Conservation (phyloP, 2,797 vertebrate species). For the Rhinophrynus dorsalis region DNA sequence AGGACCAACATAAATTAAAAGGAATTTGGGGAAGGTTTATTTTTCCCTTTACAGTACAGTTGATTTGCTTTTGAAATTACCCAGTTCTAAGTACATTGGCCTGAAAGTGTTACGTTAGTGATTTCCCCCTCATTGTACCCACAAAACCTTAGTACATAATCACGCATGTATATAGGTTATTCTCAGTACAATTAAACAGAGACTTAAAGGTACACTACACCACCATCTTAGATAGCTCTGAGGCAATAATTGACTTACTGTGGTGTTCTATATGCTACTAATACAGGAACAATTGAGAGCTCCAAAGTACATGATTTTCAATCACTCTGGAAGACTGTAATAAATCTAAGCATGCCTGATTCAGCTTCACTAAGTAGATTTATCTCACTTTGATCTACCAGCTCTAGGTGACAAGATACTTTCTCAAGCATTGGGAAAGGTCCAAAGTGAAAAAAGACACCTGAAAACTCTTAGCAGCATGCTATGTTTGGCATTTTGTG, state of each 20-base stretch:
- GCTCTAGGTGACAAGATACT: conserved; percentile 42
- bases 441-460: conserved; percentile 35
- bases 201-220: background rate
- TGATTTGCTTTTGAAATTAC: too few species aligned
- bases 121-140: too few species aligned
- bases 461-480: conserved; percentile 5
- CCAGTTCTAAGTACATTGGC: too few species aligned
- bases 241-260: conserved; percentile 2
- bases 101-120: too few species aligned
- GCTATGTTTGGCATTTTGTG: conserved; percentile 6
- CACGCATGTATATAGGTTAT: background rate
- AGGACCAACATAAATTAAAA: too few species aligned
- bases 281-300: conserved; percentile 10
- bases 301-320: conserved; percentile 46
- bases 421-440: conserved; percentile 23
- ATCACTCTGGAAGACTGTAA: conserved; percentile 31
- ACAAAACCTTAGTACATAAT: too few species aligned
- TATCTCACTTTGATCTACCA: conserved; percentile 21
- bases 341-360: conserved; percentile 30
- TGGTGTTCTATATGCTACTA: conserved; percentile 17
- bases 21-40: too few species aligned
- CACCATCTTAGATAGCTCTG: too few species aligned
- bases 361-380: conserved; percentile 34
- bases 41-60: too few species aligned
- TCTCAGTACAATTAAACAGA: background rate